These are phyloP conservation scores for Scyliorhinus canicula DNA, from an alignment of 2,797 vertebrate species.

Conservation along the genomic window DNA sequence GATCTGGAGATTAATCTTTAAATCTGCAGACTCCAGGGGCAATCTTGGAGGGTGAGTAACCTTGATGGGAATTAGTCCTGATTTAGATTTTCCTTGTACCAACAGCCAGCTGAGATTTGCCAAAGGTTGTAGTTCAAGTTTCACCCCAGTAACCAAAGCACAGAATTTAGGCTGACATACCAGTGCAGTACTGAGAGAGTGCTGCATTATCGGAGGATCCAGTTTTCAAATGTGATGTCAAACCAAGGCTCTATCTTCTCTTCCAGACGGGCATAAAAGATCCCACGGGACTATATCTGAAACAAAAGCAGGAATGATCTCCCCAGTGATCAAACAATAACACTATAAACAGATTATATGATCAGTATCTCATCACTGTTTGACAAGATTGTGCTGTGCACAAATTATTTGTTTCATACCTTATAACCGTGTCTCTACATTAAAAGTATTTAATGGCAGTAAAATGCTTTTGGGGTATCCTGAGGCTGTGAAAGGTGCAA, in stretches of 20 bases:
- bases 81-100: background rate
- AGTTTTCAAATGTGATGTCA: background rate
- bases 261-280: background rate
- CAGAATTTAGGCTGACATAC: background rate
- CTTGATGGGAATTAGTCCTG: background rate
- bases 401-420: background rate
- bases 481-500: background rate
- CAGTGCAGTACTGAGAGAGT: background rate
- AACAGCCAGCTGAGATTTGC: background rate
- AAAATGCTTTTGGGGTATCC: background rate
- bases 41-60: no score
- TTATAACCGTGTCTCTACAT: background rate
- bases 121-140: background rate
- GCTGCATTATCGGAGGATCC: background rate
- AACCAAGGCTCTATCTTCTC: background rate
- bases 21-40: no score
- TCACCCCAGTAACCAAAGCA: background rate
- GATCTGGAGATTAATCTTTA: no score
- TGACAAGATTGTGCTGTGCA: no score
- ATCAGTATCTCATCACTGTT: background rate
- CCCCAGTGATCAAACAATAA: background rate
- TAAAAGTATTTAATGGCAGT: background rate
- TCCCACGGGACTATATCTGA: background rate
- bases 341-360: background rate
- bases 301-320: background rate